These are phyloP conservation scores for Leucozona laternaria DNA, from an alignment of 2,888 invertebrate genomes.

Conservation along the genomic window DNA sequence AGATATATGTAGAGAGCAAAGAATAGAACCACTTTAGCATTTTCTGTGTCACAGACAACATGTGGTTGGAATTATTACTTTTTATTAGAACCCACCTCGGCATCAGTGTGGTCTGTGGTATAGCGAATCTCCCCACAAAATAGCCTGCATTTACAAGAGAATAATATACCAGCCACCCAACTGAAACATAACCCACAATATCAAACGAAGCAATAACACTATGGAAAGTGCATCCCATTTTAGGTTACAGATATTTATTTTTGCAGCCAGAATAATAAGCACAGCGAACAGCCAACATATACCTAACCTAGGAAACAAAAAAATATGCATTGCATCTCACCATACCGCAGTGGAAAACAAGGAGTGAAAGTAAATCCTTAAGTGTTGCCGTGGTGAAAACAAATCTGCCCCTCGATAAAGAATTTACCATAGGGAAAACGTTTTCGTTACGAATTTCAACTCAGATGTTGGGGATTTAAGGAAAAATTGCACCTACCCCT, in stretches of 20 bases:
- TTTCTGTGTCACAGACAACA: slow-evolving; percentile 6
- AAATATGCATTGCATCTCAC: background rate
- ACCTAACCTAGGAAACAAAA: background rate
- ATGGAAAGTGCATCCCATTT: background rate
- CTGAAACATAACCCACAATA: background rate
- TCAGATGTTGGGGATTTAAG: background rate
- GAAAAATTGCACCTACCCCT: background rate
- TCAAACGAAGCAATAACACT: background rate
- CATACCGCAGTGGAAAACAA: background rate
- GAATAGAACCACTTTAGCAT: background rate
- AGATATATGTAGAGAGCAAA: too few species aligned
- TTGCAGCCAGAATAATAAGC: background rate
- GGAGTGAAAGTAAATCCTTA: background rate
- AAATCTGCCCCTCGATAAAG: background rate
- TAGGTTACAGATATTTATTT: background rate
- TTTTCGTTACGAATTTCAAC: background rate
- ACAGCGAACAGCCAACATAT: background rate
- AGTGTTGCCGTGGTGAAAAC: background rate
- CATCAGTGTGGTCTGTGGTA: background rate
- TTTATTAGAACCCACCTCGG: background rate
- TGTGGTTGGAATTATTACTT: background rate
- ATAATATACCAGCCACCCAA: background rate
- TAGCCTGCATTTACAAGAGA: background rate
- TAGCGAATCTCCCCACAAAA: background rate
- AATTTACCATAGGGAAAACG: background rate